These are phyloP conservation scores for Hypena proboscidalis DNA, from an alignment of 2,888 invertebrate genomes.

Conservation along the genomic window DNA sequence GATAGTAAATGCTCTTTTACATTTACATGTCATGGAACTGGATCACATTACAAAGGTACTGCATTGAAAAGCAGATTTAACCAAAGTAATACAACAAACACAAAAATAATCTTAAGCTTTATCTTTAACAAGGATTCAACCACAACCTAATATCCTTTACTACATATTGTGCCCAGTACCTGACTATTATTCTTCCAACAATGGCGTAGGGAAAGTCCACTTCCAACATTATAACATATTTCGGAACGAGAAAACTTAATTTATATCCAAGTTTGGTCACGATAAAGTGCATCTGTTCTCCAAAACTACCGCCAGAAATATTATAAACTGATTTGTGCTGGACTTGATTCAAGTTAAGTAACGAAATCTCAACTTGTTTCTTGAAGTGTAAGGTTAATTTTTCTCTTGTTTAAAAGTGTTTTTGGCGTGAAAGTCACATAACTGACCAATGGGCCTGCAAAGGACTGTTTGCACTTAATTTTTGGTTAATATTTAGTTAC, in stretches of 20 bases:
- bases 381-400: not conserved
- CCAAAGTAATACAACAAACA: no score
- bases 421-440: constrained; percentile 11
- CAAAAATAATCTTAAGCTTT: no score
- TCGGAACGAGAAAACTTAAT: constrained; percentile 31
- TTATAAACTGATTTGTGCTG: constrained; percentile 43
- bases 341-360: constrained; percentile 3
- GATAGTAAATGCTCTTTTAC: no score
- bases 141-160: not conserved
- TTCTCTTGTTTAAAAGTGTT: not conserved
- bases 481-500: constrained; percentile 16
- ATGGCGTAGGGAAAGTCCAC: constrained; percentile 5
- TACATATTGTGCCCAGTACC: not conserved
- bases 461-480: constrained; percentile 23
- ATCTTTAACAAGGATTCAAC: no score
- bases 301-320: constrained; percentile 30
- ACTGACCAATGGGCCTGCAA: constrained; percentile 17
- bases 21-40: no score
- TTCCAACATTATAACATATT: constrained; percentile 14
- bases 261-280: constrained; percentile 36
- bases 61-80: no score
- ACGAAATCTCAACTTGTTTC: constrained; percentile 3
- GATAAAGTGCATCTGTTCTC: constrained; percentile 47
- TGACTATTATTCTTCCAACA: constrained; percentile 9
- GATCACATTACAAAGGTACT: no score